phyloP scores from a whole-genome alignment of 2,797 vertebrate genomes.

The Clarias pachynema region DNA sequence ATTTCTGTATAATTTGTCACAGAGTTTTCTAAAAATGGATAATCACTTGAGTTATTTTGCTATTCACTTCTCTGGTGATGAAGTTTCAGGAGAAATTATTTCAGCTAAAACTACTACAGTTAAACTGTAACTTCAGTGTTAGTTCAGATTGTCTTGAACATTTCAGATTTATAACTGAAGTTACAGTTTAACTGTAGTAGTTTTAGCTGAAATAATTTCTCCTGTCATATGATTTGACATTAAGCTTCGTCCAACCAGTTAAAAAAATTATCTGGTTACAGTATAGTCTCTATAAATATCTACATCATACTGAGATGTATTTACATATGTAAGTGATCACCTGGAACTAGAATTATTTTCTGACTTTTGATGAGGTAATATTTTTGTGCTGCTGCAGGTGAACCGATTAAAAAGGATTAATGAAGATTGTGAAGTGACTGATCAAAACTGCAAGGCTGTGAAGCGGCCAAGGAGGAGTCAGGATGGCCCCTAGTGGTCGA shows the following conservation, averaged over 20 bases:
- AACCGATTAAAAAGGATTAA: constrained; percentile 67
- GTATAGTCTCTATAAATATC: background rate
- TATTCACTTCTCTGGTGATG: no score
- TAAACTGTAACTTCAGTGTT: background rate
- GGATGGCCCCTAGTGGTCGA: constrained; percentile 61
- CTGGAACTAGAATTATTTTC: background rate
- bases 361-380: background rate
- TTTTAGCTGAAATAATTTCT: background rate
- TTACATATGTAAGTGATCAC: background rate
- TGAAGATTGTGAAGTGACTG: constrained; percentile 61
- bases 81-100: background rate
- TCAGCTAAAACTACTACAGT: background rate
- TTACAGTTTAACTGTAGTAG: background rate
- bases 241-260: background rate
- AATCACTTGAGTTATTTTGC: background rate
- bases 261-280: background rate
- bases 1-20: background rate
- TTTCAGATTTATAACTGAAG: no score
- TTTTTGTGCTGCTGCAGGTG: constrained; percentile 60
- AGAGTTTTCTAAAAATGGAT: background rate
- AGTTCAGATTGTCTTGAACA: no score
- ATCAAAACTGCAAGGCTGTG: constrained; percentile 67
- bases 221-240: background rate
- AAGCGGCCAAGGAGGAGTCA: constrained; percentile 73
- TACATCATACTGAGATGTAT: background rate